These are phyloP conservation scores for Odontomyia ornata DNA, from an alignment of 2,888 invertebrate species.

Conservation along the genomic window DNA sequence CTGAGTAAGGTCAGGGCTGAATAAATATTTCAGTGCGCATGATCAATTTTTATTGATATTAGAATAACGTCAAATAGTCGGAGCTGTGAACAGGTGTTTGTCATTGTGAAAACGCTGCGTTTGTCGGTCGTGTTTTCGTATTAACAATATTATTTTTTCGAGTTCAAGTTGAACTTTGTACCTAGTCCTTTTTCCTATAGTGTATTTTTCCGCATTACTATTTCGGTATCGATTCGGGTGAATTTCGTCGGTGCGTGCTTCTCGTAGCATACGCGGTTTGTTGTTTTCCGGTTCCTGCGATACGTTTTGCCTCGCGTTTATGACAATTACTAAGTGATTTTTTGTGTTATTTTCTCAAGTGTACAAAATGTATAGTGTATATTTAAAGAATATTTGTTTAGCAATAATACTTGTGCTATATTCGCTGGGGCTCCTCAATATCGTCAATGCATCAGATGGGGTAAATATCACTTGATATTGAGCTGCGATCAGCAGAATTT, in stretches of 20 bases:
- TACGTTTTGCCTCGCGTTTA: too few species aligned
- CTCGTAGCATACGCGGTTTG: neutral
- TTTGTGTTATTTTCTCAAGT: too few species aligned
- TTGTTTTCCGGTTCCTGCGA: neutral
- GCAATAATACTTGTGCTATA: too few species aligned
- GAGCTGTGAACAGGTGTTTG: constrained; percentile 12
- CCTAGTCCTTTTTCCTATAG: too few species aligned
- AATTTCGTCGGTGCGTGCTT: too few species aligned
- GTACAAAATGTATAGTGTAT: too few species aligned
- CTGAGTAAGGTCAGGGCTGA: neutral
- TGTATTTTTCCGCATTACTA: too few species aligned
- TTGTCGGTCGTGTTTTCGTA: constrained; percentile 1
- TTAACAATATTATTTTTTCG: neutral
- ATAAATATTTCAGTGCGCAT: neutral
- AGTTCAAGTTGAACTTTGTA: too few species aligned
- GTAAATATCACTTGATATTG: constrained; percentile 31
- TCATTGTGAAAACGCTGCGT: constrained; percentile 4
- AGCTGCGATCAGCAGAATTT: neutral
- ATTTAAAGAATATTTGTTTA: too few species aligned
- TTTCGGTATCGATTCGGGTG: too few species aligned
- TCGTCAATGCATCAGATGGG: neutral
- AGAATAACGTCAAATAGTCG: constrained; percentile 2
- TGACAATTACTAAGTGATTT: too few species aligned
- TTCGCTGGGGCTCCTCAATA: too few species aligned
- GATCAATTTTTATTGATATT: neutral